These are phyloP conservation scores for Typhlomys cinereus DNA, from an alignment of 2,113 vertebrate genomes.

Conservation along the genomic window DNA sequence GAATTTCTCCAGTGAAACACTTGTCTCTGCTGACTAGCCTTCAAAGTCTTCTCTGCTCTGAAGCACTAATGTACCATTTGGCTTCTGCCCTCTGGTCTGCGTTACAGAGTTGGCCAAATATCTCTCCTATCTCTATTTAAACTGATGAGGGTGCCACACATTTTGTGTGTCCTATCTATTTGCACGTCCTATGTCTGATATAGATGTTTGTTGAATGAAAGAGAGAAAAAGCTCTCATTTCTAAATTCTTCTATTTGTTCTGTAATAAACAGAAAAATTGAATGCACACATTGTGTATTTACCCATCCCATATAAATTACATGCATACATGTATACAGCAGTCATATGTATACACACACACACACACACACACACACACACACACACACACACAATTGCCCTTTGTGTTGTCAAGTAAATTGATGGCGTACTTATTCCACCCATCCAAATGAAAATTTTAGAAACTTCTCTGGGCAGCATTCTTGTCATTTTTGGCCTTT, in stretches of 20 bases:
- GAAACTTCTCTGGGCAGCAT: not conserved
- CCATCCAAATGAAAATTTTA: not conserved
- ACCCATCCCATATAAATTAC: not conserved
- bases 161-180: not conserved
- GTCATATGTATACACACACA: not conserved
- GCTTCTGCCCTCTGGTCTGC: not conserved
- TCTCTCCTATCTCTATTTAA: not conserved
- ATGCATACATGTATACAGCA: not conserved
- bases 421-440: conserved; percentile 11
- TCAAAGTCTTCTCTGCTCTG: not conserved
- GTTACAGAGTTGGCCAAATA: conserved; percentile 39
- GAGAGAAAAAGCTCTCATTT: not conserved
- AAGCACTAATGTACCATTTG: not conserved
- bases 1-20: conserved; percentile 18
- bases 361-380: not conserved
- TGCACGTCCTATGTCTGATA: not conserved
- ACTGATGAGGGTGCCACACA: not conserved
- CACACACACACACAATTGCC: not conserved
- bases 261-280: conserved; percentile 47
- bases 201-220: not conserved
- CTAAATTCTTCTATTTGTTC: conserved; percentile 4
- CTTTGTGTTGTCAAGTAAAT: conserved; percentile 9
- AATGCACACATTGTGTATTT: not conserved
- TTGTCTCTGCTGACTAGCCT: not conserved
- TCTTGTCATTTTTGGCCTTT: not conserved